These are phyloP conservation scores for Patella vulgata DNA, from an alignment of 1,140 invertebrate genomes.

Conservation along the genomic window DNA sequence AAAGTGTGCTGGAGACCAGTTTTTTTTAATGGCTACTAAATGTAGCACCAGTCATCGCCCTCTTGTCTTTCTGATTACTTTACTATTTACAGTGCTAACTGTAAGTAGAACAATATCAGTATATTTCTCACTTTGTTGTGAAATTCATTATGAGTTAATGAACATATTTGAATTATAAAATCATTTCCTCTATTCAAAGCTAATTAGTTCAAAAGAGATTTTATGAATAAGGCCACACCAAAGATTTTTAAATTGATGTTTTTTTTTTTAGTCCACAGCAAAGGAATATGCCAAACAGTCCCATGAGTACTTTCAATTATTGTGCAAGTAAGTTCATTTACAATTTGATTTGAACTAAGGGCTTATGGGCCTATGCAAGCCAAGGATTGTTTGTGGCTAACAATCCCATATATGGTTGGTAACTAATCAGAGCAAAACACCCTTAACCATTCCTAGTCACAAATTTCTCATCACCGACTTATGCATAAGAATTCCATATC, in stretches of 20 bases:
- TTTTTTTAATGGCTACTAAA: slow-evolving; percentile 82
- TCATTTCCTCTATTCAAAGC: too few relatives aligned
- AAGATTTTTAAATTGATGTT: slow-evolving; percentile 18
- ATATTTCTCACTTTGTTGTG: neutral
- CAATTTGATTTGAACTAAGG: neutral
- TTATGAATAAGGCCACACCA: too few relatives aligned
- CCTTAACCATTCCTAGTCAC: too few relatives aligned
- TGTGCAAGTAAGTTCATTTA: slow-evolving; percentile 70
- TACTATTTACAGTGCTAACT: slow-evolving; percentile 77
- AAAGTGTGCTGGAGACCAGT: slow-evolving; percentile 82
- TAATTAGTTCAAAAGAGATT: too few relatives aligned
- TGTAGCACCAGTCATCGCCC: slow-evolving; percentile 69
- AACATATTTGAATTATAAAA: neutral
- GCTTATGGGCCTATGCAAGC: too few relatives aligned
- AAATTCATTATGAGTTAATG: neutral
- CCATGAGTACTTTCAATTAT: slow-evolving; percentile 81
- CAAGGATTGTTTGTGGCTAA: too few relatives aligned
- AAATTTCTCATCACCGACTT: too few relatives aligned
- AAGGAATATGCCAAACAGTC: slow-evolving; percentile 82
- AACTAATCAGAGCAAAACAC: too few relatives aligned
- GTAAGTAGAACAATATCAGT: slow-evolving; percentile 50
- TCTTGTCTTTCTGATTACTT: slow-evolving; percentile 79
- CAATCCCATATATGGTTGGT: too few relatives aligned
- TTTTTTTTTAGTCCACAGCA: slow-evolving; percentile 75
- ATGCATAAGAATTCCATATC: too few relatives aligned